Evolutionary conservation across 2,797 vertebrate genomes (phyloP), one percentile per base, ranked within the genome.

Genomic region (Lates japonicus): DNA sequence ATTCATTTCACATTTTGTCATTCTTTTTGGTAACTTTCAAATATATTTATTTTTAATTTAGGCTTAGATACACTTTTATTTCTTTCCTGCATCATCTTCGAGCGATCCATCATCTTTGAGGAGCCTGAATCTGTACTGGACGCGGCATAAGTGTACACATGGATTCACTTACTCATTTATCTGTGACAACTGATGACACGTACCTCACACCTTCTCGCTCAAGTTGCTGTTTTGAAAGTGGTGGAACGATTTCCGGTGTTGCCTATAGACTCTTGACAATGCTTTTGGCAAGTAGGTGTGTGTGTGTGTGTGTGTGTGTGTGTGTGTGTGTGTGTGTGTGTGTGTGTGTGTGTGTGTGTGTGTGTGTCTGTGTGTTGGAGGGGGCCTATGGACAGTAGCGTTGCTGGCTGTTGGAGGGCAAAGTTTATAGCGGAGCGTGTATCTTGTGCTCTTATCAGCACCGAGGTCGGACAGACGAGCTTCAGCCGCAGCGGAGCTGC

Each of bases 211-310:
- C 3, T 7, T 9, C 20, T 20, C 4, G 3, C 1, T 3, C 3
- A 4, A 6, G 22, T 33, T 20, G 0, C 90, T 91, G 88, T 69
- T 90, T 71, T 88, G 80, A 81, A 80, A 0, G 1, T 1, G 2
- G 1, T 0, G 0, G 1, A 1, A 0, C 0, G 10, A 0, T 1
- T 69, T 76, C 77, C 85, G 61, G 78, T 29, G 0, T 17, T 5
- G 20, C 52, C 25, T n/a, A n/a, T n/a, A n/a, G n/a, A n/a, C n/a
- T n/a, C n/a, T n/a, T n/a, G n/a, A n/a, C n/a, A n/a, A n/a, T n/a
- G n/a, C n/a, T n/a, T n/a, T n/a, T n/a, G n/a, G n/a, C n/a, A n/a
- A n/a, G n/a, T n/a, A n/a, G n/a, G n/a, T n/a, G n/a, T n/a, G n/a
- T n/a, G n/a, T n/a, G n/a, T n/a, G 3, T 2, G 52, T 51, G 62